A percentile compares a stretch with the other conserved stretches of the same genome.
Conservation (phyloP, 2,797 vertebrate species). For the Sparidentex hasta region DNA sequence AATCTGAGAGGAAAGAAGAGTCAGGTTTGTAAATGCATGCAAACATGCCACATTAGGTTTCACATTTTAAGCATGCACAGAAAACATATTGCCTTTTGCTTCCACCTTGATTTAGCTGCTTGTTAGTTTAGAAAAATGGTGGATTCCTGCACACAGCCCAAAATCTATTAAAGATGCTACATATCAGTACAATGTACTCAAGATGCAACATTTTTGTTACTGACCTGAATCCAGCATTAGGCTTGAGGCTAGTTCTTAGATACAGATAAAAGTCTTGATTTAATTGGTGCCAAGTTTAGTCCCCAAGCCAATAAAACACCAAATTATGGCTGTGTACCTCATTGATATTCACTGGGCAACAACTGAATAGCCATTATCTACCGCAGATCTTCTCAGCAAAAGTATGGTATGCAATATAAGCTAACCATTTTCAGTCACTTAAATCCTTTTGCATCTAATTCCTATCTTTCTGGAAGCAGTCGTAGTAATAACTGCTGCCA, state of each 20-base stretch:
- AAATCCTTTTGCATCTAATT: neutral
- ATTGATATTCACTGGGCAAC: conserved; percentile 26
- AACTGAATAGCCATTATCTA: neutral
- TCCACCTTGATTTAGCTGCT: neutral
- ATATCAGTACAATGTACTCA: conserved; percentile 3
- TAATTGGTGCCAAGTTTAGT: conserved; percentile 31
- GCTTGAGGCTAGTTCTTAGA: conserved; percentile 14
- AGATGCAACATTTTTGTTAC: conserved; percentile 8
- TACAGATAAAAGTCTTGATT: conserved; percentile 28
- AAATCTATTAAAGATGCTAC: conserved; percentile 15
- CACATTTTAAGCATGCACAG: neutral
- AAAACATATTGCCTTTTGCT: neutral
- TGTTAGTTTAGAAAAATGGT: neutral
- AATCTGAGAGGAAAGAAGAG: conserved; percentile 83
- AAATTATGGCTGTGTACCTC: neutral
- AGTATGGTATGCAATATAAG: neutral
- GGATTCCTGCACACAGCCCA: neutral
- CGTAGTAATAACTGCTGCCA: neutral
- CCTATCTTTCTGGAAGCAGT: neutral
- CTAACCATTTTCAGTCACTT: neutral
- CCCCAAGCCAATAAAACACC: conserved; percentile 27
- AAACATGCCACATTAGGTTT: neutral
- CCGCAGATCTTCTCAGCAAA: conserved; percentile 1
- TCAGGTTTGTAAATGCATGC: neutral
- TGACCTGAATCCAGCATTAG: conserved; percentile 4